Percentiles rank a stretch among this genome's conserved stretches.
Conservation (phyloP, 2,888 invertebrate genomes). For the Metellina segmentata region DNA sequence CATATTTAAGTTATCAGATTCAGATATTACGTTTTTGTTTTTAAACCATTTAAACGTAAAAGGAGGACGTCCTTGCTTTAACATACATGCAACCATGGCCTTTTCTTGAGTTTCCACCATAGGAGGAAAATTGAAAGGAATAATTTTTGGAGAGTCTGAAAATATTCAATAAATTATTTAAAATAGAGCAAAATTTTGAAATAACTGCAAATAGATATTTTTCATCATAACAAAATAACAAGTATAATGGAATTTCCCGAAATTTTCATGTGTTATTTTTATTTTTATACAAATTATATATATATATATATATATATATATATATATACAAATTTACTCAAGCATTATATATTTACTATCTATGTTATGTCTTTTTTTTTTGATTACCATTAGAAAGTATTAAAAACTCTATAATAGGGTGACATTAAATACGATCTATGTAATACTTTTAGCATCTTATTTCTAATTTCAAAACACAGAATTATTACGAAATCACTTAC, state of each 20-base stretch:
- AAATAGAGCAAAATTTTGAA: no score
- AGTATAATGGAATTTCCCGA: no score
- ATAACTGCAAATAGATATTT: no score
- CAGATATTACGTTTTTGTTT: not conserved
- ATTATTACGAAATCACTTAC: not conserved
- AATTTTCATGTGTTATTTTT: no score
- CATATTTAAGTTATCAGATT: conserved; percentile 47
- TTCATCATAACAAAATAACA: no score
- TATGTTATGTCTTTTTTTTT: no score
- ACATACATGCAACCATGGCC: conserved; percentile 43
- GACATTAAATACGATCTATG: no score
- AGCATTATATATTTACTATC: not conserved
- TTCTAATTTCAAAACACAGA: not conserved
- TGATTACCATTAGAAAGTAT: no score
- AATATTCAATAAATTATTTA: not conserved
- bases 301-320: not conserved
- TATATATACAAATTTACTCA: not conserved
- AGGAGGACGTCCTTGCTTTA: conserved; percentile 52
- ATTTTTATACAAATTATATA: not conserved
- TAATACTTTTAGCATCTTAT: not conserved
- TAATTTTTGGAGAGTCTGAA: conserved; percentile 63
- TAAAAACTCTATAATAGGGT: no score
- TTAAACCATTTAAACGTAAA: conserved; percentile 53
- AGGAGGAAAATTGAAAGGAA: conserved; percentile 66
- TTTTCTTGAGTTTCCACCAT: conserved; percentile 53